Evolutionary conservation across 2,888 invertebrate species (phyloP), one percentile per base, ranked within the genome.

Genomic region (Odontomyia ornata): DNA sequence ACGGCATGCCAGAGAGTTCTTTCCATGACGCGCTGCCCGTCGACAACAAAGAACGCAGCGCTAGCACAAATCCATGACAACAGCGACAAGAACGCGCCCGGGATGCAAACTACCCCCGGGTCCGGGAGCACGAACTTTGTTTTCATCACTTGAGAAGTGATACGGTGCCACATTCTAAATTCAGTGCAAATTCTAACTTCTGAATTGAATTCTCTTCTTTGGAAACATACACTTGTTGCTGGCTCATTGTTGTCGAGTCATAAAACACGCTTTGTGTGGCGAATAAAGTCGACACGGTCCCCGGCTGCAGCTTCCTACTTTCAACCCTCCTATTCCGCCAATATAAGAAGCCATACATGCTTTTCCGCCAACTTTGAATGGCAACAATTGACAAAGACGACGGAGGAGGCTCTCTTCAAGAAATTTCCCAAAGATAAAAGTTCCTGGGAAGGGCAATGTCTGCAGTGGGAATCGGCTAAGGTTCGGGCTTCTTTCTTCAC

Each of bases 221-320:
- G 46, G 18, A 69, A 30, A 46, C 13, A 46, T n/a, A n/a, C 69
- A 69, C 69, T 69, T 69, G 69, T 69, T 69, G 69, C 47, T 69
- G 46, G 69, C 47, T 18, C 21, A 46, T 69, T 47, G 47, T 69
- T 69, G 47, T 25, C 69, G 47, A 15, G 46, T 69, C 46, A 69
- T 46, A 69, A 47, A 69, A 30, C 64, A 30, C 60, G 36, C 36
- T 36, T 36, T 36, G 36, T 36, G 9, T 36, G 52, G 36, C 36
- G 36, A 5, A 36, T 36, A 36, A 36, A 36, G 36, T 36, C 36
- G 36, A 36, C 3, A 36, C 9, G 36, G 36, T 36, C 9, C 5
- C 36, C 36, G 36, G 36, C 36, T 36, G 36, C 36, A 36, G 36
- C 36, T 36, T 36, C 36, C 36, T 36, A 36, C 36, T 9, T 36